Evolutionary conservation across 1,140 invertebrate species (phyloP), one percentile per base, ranked within the genome.

Genomic region (Palaemon carinicauda): DNA sequence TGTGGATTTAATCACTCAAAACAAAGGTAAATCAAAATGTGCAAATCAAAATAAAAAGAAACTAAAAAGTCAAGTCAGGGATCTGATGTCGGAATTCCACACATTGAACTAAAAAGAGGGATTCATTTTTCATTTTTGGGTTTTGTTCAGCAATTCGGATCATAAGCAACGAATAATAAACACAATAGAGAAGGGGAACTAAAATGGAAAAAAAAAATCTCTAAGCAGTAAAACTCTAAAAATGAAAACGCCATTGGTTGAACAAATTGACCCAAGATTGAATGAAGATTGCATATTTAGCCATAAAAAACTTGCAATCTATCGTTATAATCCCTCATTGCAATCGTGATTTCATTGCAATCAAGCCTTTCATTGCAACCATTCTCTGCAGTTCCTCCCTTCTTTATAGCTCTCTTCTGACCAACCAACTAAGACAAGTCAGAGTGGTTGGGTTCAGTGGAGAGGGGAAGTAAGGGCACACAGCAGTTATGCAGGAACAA

Each of bases 1-100:
- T 33, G 60, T 69, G 74, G 73, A 85, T 86, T 24, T 29, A 52
- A 60, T 31, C 84, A 86, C 77, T 79, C 80, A 41, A 82, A 82
- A 77, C 52, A 74, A 86, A 80, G 69, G 79, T 33, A 60, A 69
- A 69, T 74, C 15, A 54, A 77, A 53, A 29, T 14, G 12, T 41
- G 56, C 54, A 83, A 82, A 74, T 82, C n/a, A 60, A 65, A 24
- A 83, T 5, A 33, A 80, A 56, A 80, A 56, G 9, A 53, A 31
- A 7, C 56, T 52, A 41, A n/a, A 15, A 24, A 24, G 21, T 3
- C 65, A n/a, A 69, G 14, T 14, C 29, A 24, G 41, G 41, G 41
- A 41, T 41, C 41, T 41, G 41, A 9, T 41, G 41, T 41, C 41
- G 41, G 41, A 41, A 41, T 41, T 41, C 41, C 41, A 41, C 41